A percentile compares a stretch with the other conserved stretches of the same genome.
phyloP scores from a whole-genome alignment of 1,140 invertebrate genomes.

The Heliconius eleuchia region DNA sequence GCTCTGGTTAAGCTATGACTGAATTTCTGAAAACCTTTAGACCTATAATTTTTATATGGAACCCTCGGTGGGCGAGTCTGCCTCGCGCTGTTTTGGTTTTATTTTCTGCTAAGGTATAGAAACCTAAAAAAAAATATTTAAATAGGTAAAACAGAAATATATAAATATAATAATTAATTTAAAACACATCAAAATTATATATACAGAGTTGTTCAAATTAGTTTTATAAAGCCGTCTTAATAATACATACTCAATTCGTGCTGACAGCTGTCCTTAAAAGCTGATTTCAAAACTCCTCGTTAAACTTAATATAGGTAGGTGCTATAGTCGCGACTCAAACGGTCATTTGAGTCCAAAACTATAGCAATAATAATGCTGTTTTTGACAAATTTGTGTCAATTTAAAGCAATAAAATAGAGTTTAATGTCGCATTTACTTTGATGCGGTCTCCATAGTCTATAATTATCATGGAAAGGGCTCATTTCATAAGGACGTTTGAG shows the following conservation, averaged over 20 bases:
- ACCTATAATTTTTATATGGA: too few relatives aligned
- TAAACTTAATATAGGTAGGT: neutral
- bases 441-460: slow-evolving; percentile 67
- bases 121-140: too few relatives aligned
- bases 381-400: slow-evolving; percentile 79
- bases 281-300: slow-evolving; percentile 1
- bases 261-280: neutral
- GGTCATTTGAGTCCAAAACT: slow-evolving; percentile 52
- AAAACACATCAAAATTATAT: neutral
- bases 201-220: neutral
- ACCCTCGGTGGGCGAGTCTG: too few relatives aligned
- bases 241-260: neutral
- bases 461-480: slow-evolving; percentile 66
- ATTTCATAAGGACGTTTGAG: slow-evolving; percentile 42
- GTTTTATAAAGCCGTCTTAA: neutral
- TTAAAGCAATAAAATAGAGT: slow-evolving; percentile 77
- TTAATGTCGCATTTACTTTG: slow-evolving; percentile 77
- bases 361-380: slow-evolving; percentile 69
- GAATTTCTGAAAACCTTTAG: too few relatives aligned
- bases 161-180: neutral
- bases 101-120: too few relatives aligned
- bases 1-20: too few relatives aligned
- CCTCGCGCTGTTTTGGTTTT: too few relatives aligned
- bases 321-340: slow-evolving; percentile 33
- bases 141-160: too few relatives aligned